Evolutionary conservation across 2,797 vertebrate species (phyloP).

Genomic region (Corythornis leucogaster): DNA sequence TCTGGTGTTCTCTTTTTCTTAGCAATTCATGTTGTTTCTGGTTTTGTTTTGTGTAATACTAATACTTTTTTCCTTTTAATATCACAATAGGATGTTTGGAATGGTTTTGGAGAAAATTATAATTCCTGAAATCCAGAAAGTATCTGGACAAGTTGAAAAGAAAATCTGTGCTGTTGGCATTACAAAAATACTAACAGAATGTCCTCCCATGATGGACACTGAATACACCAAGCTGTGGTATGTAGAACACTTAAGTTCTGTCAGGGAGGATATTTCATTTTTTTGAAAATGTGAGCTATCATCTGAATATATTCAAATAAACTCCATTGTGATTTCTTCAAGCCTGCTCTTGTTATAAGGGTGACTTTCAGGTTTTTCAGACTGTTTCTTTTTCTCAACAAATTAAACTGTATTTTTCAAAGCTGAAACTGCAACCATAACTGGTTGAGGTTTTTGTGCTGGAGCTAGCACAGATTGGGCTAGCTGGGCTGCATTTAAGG

Average conservation of each 20-base stretch:
- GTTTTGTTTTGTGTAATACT: neutral
- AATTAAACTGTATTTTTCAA: neutral
- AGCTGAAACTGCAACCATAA: neutral
- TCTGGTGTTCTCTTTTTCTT: neutral
- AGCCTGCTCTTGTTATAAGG: neutral
- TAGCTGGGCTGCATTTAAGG: neutral
- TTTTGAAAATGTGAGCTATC: neutral
- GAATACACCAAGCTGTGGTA: conserved; percentile 98
- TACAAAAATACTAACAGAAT: conserved; percentile 94
- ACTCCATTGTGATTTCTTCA: neutral
- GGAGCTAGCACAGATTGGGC: neutral
- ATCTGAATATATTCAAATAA: neutral
- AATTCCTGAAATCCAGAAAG: conserved; percentile 98
- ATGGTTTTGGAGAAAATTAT: conserved; percentile 99
- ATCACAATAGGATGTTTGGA: conserved; percentile 91
- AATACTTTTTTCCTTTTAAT: neutral
- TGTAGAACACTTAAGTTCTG: neutral
- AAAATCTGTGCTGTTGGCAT: conserved; percentile 98
- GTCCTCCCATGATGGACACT: conserved; percentile 98
- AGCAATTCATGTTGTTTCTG: neutral
- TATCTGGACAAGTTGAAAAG: conserved; percentile 95
- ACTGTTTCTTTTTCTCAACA: neutral
- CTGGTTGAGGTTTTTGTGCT: neutral
- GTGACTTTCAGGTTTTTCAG: neutral
- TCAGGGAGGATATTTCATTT: neutral